phyloP scores from a whole-genome alignment of 2,113 vertebrate species.

The Empidonax alnorum region DNA sequence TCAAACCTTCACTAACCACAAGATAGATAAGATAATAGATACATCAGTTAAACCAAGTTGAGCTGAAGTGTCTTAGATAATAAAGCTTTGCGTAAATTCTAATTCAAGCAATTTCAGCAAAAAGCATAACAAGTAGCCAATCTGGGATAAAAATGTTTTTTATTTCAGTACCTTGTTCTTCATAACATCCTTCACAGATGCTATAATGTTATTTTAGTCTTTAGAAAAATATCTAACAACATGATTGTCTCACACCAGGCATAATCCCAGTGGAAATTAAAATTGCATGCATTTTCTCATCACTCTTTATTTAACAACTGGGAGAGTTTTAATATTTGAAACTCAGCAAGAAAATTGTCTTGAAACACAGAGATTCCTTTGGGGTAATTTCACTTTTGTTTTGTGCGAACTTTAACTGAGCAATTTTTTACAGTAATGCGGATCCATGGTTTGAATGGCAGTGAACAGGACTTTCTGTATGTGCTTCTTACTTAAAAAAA shows the following conservation, averaged over 20 bases:
- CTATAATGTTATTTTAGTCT: conserved; percentile 37
- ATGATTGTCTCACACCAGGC: conserved; percentile 62
- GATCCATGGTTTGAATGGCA: neutral
- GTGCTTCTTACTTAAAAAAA: neutral
- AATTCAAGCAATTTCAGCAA: conserved; percentile 18
- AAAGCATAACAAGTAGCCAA: conserved; percentile 27
- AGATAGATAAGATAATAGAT: neutral
- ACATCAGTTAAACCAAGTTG: conserved; percentile 20
- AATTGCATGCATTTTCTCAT: conserved; percentile 67
- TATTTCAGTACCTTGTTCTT: conserved; percentile 10
- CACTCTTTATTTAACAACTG: conserved; percentile 69
- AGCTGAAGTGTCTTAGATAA: conserved; percentile 12
- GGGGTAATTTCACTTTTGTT: conserved; percentile 59
- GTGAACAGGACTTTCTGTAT: neutral
- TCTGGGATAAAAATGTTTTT: conserved; percentile 34
- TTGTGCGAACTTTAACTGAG: conserved; percentile 38
- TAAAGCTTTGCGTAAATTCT: conserved; percentile 25
- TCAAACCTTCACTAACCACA: neutral
- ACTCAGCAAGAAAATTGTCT: conserved; percentile 62
- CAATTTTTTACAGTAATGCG: neutral
- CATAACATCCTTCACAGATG: conserved; percentile 24
- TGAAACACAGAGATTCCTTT: conserved; percentile 63
- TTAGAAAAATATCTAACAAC: conserved; percentile 55
- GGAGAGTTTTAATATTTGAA: conserved; percentile 66
- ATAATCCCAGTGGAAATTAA: conserved; percentile 68